Evolutionary conservation across 2,113 vertebrate genomes (phyloP).

Genomic region (Nesoenas mayeri): DNA sequence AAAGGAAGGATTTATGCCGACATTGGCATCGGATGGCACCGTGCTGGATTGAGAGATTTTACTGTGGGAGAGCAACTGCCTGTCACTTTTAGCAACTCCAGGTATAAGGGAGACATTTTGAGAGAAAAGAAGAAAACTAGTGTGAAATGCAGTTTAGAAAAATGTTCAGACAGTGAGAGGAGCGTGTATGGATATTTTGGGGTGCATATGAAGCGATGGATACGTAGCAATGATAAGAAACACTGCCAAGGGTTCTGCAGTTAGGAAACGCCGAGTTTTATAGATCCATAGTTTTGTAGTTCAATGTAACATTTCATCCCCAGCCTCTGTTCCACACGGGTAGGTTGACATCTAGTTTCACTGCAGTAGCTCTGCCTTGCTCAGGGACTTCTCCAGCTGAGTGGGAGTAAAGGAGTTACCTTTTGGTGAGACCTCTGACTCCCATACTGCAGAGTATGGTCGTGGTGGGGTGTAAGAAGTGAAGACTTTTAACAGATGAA

Average conservation of each 20-base stretch:
- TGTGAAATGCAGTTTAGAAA: neutral
- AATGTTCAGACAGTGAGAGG: neutral
- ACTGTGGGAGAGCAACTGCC: neutral
- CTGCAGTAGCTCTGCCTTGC: neutral
- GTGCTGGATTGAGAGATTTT: neutral
- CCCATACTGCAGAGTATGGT: rapidly evolving
- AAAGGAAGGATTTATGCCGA: neutral
- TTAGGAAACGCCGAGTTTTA: neutral
- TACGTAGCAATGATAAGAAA: rapidly evolving
- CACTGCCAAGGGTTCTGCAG: neutral
- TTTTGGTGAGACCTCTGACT: neutral
- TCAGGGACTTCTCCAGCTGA: neutral
- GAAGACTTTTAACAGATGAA: neutral
- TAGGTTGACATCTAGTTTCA: neutral
- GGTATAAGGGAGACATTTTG: neutral
- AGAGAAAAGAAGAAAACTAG: neutral
- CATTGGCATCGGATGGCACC: neutral
- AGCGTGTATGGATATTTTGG: neutral
- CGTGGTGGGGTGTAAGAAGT: rapidly evolving
- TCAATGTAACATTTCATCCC: neutral
- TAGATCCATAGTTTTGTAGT: too few species aligned
- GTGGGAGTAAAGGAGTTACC: neutral
- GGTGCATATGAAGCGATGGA: rapidly evolving
- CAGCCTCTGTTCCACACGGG: neutral
- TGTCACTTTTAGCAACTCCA: neutral